phyloP scores from a whole-genome alignment of 1,140 invertebrate species.

The Zaprionus davidi region DNA sequence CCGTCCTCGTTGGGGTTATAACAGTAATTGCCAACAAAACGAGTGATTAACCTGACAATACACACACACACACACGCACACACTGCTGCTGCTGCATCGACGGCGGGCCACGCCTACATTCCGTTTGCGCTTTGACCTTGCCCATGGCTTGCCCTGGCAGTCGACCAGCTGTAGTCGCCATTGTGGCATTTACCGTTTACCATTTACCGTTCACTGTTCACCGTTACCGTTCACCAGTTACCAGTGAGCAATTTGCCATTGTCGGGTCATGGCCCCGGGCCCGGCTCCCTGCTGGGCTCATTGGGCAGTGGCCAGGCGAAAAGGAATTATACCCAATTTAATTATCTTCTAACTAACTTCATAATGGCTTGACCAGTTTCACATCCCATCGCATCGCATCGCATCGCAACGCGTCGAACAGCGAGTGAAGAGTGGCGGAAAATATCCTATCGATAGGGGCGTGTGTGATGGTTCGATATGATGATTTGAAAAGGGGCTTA shows the following conservation, averaged over 20 bases:
- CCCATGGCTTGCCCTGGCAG: conserved; percentile 18
- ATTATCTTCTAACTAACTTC: neutral
- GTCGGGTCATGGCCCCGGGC: neutral
- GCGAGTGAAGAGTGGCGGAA: neutral
- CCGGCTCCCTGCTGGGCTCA: conserved; percentile 1
- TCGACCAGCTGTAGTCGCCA: conserved; percentile 2
- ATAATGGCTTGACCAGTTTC: neutral
- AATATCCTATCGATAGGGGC: neutral
- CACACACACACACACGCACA: conserved; percentile 35
- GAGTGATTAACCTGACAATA: conserved; percentile 78
- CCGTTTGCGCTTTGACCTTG: conserved; percentile 57
- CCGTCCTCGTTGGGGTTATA: conserved; percentile 64
- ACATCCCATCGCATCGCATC: neutral
- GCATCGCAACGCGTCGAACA: no score
- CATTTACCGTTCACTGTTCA: neutral
- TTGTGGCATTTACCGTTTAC: conserved; percentile 5
- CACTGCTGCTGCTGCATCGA: conserved; percentile 20
- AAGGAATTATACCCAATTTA: conserved; percentile 10
- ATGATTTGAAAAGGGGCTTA: no score
- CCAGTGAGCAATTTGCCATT: neutral
- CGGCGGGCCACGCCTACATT: conserved; percentile 41
- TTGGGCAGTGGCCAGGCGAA: neutral
- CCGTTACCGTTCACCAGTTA: conserved; percentile 4
- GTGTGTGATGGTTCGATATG: no score
- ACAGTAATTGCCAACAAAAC: conserved; percentile 78